phyloP scores from a whole-genome alignment of 2,797 vertebrate genomes.

The Poeciliopsis paucimaculata region DNA sequence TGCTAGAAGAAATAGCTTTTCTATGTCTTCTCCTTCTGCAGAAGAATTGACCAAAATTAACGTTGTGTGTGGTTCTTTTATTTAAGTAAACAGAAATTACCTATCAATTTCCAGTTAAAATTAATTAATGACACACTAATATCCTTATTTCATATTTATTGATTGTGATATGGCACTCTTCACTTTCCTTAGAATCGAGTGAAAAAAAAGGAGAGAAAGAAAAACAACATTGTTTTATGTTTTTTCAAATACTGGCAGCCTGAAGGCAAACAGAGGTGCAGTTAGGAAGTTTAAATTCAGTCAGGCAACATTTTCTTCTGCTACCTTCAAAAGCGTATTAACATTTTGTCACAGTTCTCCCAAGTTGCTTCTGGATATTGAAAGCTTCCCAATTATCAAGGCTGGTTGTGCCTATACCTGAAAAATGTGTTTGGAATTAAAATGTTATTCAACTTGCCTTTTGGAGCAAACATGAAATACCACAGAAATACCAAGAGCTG shows the following conservation, averaged over 20 bases:
- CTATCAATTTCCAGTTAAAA: too few species aligned
- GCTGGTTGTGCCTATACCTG: conserved; percentile 64
- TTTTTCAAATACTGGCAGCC: conserved; percentile 37
- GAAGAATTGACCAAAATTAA: too few species aligned
- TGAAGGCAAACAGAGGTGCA: conserved; percentile 38
- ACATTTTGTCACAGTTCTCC: conserved; percentile 59
- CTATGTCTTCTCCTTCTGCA: too few species aligned
- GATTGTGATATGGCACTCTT: too few species aligned
- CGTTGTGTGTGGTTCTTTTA: too few species aligned
- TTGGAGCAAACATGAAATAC: background rate
- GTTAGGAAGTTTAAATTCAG: conserved; percentile 50
- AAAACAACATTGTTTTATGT: conserved; percentile 24
- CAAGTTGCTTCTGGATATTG: conserved; percentile 63
- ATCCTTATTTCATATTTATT: too few species aligned
- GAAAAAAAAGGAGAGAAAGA: conserved; percentile 6
- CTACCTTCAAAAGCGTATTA: conserved; percentile 63
- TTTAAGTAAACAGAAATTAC: too few species aligned
- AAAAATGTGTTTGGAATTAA: conserved; percentile 52
- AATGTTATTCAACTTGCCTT: conserved; percentile 43
- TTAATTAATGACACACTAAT: too few species aligned
- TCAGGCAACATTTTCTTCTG: conserved; percentile 31
- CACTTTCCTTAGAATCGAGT: background rate
- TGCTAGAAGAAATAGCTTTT: too few species aligned
- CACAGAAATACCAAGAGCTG: background rate
- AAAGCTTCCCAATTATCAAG: conserved; percentile 65